These are phyloP conservation scores for Boloria selene DNA, from an alignment of 2,888 invertebrate species.

Conservation along the genomic window DNA sequence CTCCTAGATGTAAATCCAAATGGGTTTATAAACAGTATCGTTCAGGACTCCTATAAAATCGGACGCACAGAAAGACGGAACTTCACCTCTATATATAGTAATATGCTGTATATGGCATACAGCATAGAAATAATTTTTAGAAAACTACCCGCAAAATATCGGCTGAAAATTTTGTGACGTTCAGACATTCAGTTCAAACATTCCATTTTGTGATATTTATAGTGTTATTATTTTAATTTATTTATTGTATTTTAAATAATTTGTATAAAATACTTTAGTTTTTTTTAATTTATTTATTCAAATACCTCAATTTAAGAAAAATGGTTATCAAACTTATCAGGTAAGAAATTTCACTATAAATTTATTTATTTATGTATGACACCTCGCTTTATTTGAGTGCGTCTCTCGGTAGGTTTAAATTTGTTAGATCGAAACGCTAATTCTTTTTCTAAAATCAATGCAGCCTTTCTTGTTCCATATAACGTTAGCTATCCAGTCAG, in stretches of 20 bases:
- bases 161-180: conserved; percentile 44
- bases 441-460: no score
- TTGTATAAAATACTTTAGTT: background rate
- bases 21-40: conserved; percentile 51
- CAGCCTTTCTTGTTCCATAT: no score
- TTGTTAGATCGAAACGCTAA: no score
- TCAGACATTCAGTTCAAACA: conserved; percentile 36
- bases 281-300: no score
- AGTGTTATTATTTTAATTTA: conserved; percentile 60
- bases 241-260: conserved; percentile 44
- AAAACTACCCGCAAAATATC: conserved; percentile 61
- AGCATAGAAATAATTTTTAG: conserved; percentile 59
- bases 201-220: conserved; percentile 43
- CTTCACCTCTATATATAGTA: conserved; percentile 15
- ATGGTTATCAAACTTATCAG: conserved; percentile 66
- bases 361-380: background rate
- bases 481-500: no score
- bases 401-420: no score
- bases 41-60: conserved; percentile 43
- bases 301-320: conserved; percentile 31
- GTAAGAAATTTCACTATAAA: conserved; percentile 49
- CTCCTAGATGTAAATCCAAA: conserved; percentile 45
- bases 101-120: conserved; percentile 70
- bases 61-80: conserved; percentile 42
- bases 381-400: no score